These are phyloP conservation scores for Trematocara caparti DNA, from an alignment of 2,797 vertebrate genomes.

Conservation along the genomic window DNA sequence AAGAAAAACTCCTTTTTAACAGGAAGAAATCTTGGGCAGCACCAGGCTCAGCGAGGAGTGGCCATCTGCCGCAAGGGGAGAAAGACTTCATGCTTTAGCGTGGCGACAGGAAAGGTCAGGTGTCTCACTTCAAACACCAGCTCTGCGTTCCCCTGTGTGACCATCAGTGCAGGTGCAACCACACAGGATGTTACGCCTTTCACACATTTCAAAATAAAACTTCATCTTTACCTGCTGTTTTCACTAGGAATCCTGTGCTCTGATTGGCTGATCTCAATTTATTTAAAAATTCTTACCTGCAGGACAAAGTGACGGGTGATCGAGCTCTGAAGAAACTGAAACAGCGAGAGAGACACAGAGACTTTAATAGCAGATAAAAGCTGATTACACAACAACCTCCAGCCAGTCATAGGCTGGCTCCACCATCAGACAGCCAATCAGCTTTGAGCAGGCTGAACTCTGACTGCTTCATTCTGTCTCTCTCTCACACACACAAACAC, in stretches of 20 bases:
- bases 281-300: neutral
- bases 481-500: neutral
- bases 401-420: neutral
- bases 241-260: neutral
- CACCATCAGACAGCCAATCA: neutral
- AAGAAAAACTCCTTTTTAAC: neutral
- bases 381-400: neutral
- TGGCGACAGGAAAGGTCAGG: neutral
- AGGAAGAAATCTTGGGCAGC: neutral
- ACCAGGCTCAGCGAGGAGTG: neutral
- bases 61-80: neutral
- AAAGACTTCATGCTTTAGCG: neutral
- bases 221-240: neutral
- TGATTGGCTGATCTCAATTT: neutral
- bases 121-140: neutral
- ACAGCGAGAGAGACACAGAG: neutral
- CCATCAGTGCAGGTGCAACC: neutral
- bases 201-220: neutral
- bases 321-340: neutral
- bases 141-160: neutral
- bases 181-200: neutral
- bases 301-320: neutral
- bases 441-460: neutral
- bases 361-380: neutral
- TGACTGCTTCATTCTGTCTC: neutral